Evolutionary conservation across 37 sponge, comb jelly and placozoan genomes (phyloP), one percentile per base, ranked within the genome.

Genomic region (Dysidea cf. avara): DNA sequence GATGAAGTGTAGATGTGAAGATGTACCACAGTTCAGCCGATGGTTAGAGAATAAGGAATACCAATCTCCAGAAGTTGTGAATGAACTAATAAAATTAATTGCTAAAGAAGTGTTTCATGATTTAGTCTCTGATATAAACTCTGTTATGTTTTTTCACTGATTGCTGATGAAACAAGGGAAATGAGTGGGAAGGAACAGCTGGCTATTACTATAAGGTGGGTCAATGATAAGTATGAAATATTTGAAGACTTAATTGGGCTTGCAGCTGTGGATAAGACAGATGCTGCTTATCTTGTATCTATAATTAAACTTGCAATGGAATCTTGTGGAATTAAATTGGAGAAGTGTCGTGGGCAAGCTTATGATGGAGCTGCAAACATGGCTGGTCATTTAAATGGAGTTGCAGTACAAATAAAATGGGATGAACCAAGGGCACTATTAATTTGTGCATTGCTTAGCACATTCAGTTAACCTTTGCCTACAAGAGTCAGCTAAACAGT

Each of bases 141-240:
- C 30, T 58, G 68, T 68, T 39, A 1, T 6, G 3, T 61, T 51
- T 86, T 37, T 66, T 49, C 86, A 38, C 9, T 79, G 14, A 67
- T 80, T 33, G 87, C 81, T 39, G 87, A 86, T 86, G 76, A 86
- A 50, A 64, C 87, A 6, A 75, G 49, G 25, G 86, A 81, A 65
- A 51, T 78, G 17, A 28, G 43, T 43, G 29, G 53, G 46, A 59
- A 56, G 17, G 83, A 82, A 56, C 88, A 87, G 66, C 25, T 87
- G 20, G 70, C 72, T 61, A 61, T 81, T n/a, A 37, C 66, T 13
- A 75, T 90, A 53, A 30, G 86, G 39, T 85, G 83, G 91, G 83
- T 76, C 18, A 75, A 71, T 63, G 56, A 51, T 22, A 50, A 43
- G 3, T 81, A 65, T 54, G 48, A 39, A 21, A 81, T 90, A 24